Conservation (phyloP, 2,888 invertebrate genomes). For the Diploptera punctata region DNA sequence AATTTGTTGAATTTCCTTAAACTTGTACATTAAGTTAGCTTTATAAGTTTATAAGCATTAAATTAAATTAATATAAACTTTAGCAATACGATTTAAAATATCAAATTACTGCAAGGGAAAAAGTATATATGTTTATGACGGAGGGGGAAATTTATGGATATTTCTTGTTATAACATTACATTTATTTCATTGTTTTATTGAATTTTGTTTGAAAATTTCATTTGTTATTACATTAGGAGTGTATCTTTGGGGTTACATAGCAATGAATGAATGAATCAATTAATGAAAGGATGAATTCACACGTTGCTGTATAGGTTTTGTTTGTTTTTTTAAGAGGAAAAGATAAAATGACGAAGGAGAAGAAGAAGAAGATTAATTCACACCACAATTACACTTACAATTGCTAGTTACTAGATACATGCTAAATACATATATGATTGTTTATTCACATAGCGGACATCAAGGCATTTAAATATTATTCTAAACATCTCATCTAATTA, state of each 20-base stretch:
- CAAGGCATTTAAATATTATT: background rate
- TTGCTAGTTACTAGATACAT: background rate
- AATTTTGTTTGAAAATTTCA: background rate
- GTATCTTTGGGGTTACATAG: constrained; percentile 7
- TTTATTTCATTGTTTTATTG: background rate
- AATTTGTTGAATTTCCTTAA: no score
- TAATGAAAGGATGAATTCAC: no score
- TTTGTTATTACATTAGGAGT: background rate
- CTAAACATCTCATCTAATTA: background rate
- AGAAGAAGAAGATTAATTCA: background rate
- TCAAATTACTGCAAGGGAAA: no score
- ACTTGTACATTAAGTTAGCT: no score
- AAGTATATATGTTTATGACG: no score
- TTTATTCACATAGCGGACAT: constrained; percentile 4
- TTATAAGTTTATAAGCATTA: no score
- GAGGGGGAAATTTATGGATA: no score
- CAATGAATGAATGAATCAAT: constrained; percentile 3
- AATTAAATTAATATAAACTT: no score
- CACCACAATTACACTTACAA: background rate
- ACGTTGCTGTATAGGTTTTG: background rate
- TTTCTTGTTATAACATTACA: background rate
- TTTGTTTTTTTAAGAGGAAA: background rate
- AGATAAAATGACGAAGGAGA: background rate
- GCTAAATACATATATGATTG: constrained; percentile 1
- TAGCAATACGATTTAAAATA: no score